Base-by-base conservation (phyloP, 2,797 vertebrate genomes). In the Euthynnus affinis region DNA sequence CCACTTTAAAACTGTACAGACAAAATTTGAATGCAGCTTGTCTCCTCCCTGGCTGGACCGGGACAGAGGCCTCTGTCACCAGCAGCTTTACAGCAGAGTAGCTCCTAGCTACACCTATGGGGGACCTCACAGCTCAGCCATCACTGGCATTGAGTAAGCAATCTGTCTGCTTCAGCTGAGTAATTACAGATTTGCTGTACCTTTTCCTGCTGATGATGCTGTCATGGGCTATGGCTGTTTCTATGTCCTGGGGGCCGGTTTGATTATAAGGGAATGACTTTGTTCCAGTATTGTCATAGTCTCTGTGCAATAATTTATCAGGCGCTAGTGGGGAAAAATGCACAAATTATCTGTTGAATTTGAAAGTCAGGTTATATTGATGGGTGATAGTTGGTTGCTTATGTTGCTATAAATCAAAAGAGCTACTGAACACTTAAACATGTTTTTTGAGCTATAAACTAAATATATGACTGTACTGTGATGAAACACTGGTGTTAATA, bases 161-260 rank as follows among this genome's bases (percentile, higher is more conserved):
- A 89, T 91, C 86, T 84, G 89, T 87, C 86, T 71, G 86, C 86
- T 80, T 51, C 78, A 72, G 85, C 84, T 88, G 88, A 87, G 85
- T 91, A 91, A 91, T 91, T 91, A 91, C 87, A 84, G 82, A 86
- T 74, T 52, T 81, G 85, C 87, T 70, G 75, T 44, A 89, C 82
- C 86, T 91, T 89, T 88, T 88, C 88, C 88, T 87, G 88, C 88
- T 90, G 91, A 92, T 88, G 89, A 91, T 84, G 86, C 89, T 85
- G 87, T 92, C 88, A 87, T 70, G 83, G 86, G 67, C 81, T 53
- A 2, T 8, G 67, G 87, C 77, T 82, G 87, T 71, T 68, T 75
- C 79, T 46, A 17, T 83, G 76, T 83, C 88, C 89, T 73, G 70
- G 32, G 82, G 89, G 78, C 61, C 20, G 15, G 53, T 86, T 76